phyloP scores from a whole-genome alignment of 2,888 invertebrate species.

The Chydorus sphaericus region DNA sequence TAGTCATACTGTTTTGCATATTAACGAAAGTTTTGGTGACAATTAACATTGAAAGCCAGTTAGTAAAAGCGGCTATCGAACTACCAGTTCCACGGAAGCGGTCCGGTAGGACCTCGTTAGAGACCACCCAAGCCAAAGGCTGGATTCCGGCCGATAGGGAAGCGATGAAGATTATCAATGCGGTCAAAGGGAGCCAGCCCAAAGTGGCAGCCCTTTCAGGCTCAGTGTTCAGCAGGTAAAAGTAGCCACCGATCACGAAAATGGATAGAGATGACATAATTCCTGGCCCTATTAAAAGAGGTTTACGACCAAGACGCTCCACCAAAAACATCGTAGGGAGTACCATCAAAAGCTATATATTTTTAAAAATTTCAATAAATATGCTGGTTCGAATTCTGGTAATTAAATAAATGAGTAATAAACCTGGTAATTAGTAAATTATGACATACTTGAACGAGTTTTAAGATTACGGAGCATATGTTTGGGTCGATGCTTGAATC shows the following conservation, averaged over 20 bases:
- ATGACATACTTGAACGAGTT: conserved; percentile 7
- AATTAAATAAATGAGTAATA: too few relatives aligned
- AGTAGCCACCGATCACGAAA: conserved; percentile 53
- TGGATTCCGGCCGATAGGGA: conserved; percentile 69
- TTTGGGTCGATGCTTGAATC: background rate
- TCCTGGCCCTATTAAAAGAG: conserved; percentile 60
- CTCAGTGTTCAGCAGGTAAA: conserved; percentile 35
- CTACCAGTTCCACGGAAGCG: conserved; percentile 57
- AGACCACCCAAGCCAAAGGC: conserved; percentile 71
- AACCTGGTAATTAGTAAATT: too few relatives aligned
- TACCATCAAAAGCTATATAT: background rate
- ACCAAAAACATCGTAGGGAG: conserved; percentile 36
- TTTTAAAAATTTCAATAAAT: background rate
- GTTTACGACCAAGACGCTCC: conserved; percentile 64
- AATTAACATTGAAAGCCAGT: conserved; percentile 58
- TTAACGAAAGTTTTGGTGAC: conserved; percentile 29
- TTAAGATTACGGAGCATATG: background rate
- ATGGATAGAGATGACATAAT: conserved; percentile 54
- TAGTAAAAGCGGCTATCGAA: conserved; percentile 55
- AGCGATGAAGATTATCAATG: conserved; percentile 58
- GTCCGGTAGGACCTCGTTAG: conserved; percentile 58
- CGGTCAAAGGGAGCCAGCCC: conserved; percentile 55
- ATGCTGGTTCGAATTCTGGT: too few relatives aligned
- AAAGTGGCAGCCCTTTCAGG: conserved; percentile 26
- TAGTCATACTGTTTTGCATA: conserved; percentile 43